Percentiles rank a stretch among this genome's conserved stretches.
Evolutionary conservation across 2,888 invertebrate species (phyloP).

Genomic region (Chironomus riparius): DNA sequence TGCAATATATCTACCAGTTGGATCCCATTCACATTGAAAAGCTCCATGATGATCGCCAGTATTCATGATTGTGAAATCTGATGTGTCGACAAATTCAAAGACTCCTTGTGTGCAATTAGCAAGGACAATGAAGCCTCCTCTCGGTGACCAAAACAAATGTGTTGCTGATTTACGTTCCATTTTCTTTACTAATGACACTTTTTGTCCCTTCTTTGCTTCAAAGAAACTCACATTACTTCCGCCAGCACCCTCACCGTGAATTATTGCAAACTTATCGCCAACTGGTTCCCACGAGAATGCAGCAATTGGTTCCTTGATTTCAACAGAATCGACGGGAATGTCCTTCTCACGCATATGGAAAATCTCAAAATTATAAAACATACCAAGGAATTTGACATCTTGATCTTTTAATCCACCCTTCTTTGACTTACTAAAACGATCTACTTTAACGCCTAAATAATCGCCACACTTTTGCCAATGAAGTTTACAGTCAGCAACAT

Average conservation of each 20-base stretch:
- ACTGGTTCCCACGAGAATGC: conserved; percentile 98
- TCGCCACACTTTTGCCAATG: conserved; percentile 99
- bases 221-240: conserved; percentile 85
- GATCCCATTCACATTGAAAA: conserved; percentile 98
- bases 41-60: conserved; percentile 86
- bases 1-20: conserved; percentile 93
- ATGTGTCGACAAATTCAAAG: conserved; percentile 90
- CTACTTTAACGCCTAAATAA: conserved; percentile 93
- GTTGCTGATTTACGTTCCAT: conserved; percentile 83
- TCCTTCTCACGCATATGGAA: conserved; percentile 98
- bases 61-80: conserved; percentile 92
- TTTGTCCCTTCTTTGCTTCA: conserved; percentile 81
- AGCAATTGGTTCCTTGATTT: conserved; percentile 85
- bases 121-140: conserved; percentile 89
- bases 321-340: conserved; percentile 95
- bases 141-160: conserved; percentile 91
- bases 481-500: conserved; percentile 95
- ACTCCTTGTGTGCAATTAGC: conserved; percentile 85
- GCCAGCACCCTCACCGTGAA: conserved; percentile 73
- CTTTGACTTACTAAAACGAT: conserved; percentile 78
- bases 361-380: conserved; percentile 97
- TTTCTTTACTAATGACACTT: conserved; percentile 79
- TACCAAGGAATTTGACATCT: conserved; percentile 89
- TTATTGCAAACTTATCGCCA: conserved; percentile 92
- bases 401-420: conserved; percentile 46